phyloP scores from a whole-genome alignment of 2,113 vertebrate genomes.

The Calonectris borealis region DNA sequence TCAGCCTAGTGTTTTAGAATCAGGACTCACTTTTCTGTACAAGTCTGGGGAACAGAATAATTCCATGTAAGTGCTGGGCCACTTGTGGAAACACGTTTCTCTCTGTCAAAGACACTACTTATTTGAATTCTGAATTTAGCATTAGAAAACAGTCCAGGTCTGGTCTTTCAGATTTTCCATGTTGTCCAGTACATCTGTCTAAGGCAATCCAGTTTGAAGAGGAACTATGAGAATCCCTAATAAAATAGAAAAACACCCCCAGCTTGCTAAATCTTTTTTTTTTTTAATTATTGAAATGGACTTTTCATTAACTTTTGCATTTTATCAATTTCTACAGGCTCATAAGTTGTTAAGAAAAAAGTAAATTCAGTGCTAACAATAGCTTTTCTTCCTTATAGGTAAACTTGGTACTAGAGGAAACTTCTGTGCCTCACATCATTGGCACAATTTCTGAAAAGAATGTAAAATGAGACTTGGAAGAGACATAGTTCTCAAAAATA shows the following conservation, averaged over 20 bases:
- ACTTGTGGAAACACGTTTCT: neutral
- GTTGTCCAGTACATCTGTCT: neutral
- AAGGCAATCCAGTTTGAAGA: neutral
- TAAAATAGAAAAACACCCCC: neutral
- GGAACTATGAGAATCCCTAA: neutral
- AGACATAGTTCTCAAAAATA: neutral
- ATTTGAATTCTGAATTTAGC: neutral
- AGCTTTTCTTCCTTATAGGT: neutral
- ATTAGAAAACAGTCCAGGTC: neutral
- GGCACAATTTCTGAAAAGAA: neutral
- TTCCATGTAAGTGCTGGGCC: neutral
- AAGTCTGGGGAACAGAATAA: neutral
- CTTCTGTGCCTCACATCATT: neutral
- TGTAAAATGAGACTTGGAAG: neutral
- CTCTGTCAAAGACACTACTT: neutral
- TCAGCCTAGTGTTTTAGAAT: neutral
- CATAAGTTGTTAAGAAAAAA: neutral
- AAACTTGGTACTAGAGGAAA: neutral
- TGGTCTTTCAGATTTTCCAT: neutral
- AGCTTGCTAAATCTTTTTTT: neutral
- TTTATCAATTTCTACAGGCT: neutral
- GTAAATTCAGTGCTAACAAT: neutral
- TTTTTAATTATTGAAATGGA: neutral
- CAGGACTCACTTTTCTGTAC: neutral
- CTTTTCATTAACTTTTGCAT: neutral